Evolutionary conservation across 2,888 invertebrate species (phyloP), one percentile per base, ranked within the genome.

Genomic region (Diplolepis rosae): DNA sequence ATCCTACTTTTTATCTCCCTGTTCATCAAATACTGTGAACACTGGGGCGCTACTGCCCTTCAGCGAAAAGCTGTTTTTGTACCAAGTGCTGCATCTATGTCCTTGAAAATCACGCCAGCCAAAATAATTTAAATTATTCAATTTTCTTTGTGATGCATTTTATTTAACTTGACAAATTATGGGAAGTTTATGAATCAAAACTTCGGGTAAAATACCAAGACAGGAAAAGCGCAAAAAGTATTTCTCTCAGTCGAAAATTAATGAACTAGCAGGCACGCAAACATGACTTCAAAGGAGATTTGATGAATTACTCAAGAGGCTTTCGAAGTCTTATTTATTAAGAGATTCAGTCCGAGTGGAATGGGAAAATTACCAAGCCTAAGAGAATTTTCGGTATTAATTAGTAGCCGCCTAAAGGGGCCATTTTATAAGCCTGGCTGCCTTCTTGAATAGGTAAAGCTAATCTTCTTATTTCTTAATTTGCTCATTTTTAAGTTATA

Each of bases 311-410:
- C 76, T 72, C 70, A 45, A 80, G 73, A 71, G 73, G 66, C 73
- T 73, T 71, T 39, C 66, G 65, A 72, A 18, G 66, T 73, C 80
- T 73, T 77, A 76, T 79, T 83, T 82, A 82, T 83, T 83, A 83
- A 78, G 78, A 77, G 69, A 74, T 77, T 80, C 79, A 73, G 75
- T 48, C 70, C 70, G 68, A 73, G 77, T 72, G 74, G 77, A 5
- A 2, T 22, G n/a, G 22, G 22, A 35, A 7, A 80, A 76, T 72
- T 73, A 71, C 68, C 76, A 66, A 69, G 76, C 78, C 79, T 79
- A 78, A 82, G 80, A 77, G 77, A 77, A 75, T 83, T 83, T 79
- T 80, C 75, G 77, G 71, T 77, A 77, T 79, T 83, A 82, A 80
- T 82, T 83, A 79, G 72, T 74, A 77, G 68, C 71, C 74, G 66